A percentile compares a stretch with the other conserved stretches of the same genome.
These are phyloP conservation scores for Drosophila ezoana DNA, from an alignment of 2,888 invertebrate species.

Conservation along the genomic window DNA sequence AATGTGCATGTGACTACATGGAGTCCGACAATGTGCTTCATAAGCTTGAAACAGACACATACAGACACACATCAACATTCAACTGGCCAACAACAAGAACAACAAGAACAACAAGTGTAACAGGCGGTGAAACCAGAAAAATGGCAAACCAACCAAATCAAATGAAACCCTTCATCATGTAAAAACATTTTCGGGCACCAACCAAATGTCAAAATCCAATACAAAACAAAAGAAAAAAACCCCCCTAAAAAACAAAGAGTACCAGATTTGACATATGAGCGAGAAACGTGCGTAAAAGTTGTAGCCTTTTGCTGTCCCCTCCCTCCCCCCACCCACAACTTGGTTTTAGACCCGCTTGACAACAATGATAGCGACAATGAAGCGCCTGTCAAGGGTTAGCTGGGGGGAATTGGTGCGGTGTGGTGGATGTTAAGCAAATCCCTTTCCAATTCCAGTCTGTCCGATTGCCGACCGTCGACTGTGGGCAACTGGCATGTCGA, in stretches of 20 bases:
- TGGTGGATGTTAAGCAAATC: constrained; percentile 41
- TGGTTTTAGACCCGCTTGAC: constrained; percentile 30
- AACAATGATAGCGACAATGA: constrained; percentile 56
- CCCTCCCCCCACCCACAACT: background rate
- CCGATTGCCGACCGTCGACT: constrained; percentile 28
- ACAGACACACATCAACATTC: background rate
- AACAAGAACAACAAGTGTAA: constrained; percentile 45
- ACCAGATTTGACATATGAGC: constrained; percentile 42
- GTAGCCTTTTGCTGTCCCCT: constrained; percentile 14
- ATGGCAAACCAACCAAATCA: constrained; percentile 73
- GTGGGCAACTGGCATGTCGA: constrained; percentile 28
- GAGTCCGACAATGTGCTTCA: constrained; percentile 15
- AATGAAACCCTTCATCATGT: constrained; percentile 77
- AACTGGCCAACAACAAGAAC: constrained; percentile 14
- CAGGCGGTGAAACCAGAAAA: constrained; percentile 73
- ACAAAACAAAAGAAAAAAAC: constrained; percentile 6
- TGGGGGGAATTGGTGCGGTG: background rate
- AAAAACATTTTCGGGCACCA: constrained; percentile 59
- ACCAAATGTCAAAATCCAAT: constrained; percentile 49
- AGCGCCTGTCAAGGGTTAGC: constrained; percentile 19
- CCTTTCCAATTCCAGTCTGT: constrained; percentile 35
- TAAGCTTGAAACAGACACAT: constrained; percentile 20
- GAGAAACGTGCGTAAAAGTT: constrained; percentile 37
- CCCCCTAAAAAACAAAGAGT: background rate
- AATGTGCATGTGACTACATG: constrained; percentile 14